Percentiles rank a stretch among this genome's conserved stretches.
Conservation (phyloP, 2,888 invertebrate species). For the Eristalis pertinax region DNA sequence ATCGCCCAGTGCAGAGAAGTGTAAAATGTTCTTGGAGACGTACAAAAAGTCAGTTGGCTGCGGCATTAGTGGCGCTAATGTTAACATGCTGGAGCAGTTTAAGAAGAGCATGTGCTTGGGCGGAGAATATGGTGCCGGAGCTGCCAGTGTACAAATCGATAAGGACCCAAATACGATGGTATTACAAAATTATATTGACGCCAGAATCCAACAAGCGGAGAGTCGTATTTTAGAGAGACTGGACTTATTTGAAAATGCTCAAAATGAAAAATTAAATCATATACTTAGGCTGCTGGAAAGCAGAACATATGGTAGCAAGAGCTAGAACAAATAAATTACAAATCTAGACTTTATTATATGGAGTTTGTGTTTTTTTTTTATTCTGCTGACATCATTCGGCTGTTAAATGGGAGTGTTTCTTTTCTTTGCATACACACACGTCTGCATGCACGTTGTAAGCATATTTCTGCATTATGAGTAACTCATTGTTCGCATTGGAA, state of each 20-base stretch:
- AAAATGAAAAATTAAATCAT: constrained; percentile 76
- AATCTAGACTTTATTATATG: background rate
- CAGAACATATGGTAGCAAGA: background rate
- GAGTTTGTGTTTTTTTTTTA: background rate
- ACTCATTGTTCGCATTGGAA: background rate
- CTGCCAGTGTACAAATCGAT: background rate
- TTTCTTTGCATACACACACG: too few relatives aligned
- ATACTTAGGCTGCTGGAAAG: constrained; percentile 76
- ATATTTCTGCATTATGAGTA: background rate
- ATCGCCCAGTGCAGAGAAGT: constrained; percentile 75
- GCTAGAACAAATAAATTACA: background rate
- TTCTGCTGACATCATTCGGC: background rate
- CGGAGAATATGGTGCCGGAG: background rate
- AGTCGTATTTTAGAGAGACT: constrained; percentile 74
- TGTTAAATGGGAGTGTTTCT: too few relatives aligned
- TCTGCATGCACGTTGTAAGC: background rate
- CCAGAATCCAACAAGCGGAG: constrained; percentile 75
- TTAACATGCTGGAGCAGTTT: constrained; percentile 43
- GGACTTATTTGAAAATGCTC: constrained; percentile 75
- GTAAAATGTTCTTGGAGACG: constrained; percentile 76
- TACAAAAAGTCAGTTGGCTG: constrained; percentile 44
- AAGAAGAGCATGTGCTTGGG: constrained; percentile 32
- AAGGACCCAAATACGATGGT: background rate
- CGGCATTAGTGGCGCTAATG: background rate
- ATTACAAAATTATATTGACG: constrained; percentile 75